Conservation (phyloP, 2,888 invertebrate genomes). For the Cryptus viduatorius region DNA sequence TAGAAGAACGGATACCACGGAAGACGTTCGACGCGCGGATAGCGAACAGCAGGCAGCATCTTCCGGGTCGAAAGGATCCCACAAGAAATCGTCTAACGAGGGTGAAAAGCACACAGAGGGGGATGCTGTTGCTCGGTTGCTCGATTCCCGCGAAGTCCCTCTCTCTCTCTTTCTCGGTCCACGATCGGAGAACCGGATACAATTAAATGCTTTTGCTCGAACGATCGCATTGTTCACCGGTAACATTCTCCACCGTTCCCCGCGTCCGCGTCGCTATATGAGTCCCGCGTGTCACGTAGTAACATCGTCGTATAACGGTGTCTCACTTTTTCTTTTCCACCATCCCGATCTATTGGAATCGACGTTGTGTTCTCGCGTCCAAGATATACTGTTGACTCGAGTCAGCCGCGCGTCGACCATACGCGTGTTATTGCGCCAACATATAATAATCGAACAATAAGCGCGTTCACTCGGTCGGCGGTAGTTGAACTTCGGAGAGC, state of each 20-base stretch:
- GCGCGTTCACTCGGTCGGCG: constrained; percentile 15
- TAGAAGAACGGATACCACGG: constrained; percentile 17
- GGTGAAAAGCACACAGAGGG: constrained; percentile 53
- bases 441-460: constrained; percentile 52
- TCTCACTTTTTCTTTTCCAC: constrained; percentile 30
- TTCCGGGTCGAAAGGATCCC: constrained; percentile 75
- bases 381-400: constrained; percentile 71
- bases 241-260: constrained; percentile 41
- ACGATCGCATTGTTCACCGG: constrained; percentile 75
- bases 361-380: no score
- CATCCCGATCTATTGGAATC: background rate
- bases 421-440: constrained; percentile 76
- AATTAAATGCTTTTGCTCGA: constrained; percentile 80
- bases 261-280: constrained; percentile 6
- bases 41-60: constrained; percentile 67
- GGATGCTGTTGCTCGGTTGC: constrained; percentile 30
- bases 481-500: background rate
- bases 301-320: background rate
- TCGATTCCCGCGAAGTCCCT: constrained; percentile 39
- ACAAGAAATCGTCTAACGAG: constrained; percentile 81
- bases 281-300: constrained; percentile 47
- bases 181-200: constrained; percentile 76
- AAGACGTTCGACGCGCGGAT: constrained; percentile 34
- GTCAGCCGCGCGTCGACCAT: constrained; percentile 49
- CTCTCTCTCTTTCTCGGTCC: constrained; percentile 40